phyloP scores from a whole-genome alignment of 1,140 invertebrate species.

The Trypoxylus dichotomus region DNA sequence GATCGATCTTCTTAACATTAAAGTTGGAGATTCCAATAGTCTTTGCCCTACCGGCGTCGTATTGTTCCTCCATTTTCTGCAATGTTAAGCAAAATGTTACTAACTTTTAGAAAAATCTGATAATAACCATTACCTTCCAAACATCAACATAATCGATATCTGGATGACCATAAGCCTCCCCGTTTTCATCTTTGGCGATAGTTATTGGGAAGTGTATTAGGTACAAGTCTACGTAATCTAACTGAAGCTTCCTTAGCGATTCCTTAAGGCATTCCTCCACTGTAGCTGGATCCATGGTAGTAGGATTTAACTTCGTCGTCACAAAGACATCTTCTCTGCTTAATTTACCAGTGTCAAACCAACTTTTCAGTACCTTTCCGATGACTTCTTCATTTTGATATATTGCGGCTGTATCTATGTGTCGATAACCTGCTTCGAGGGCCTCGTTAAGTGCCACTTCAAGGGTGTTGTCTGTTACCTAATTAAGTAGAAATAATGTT shows the following conservation, averaged over 20 bases:
- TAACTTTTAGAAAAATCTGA: not conserved
- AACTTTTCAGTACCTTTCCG: conserved; percentile 72
- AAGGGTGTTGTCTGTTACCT: conserved; percentile 59
- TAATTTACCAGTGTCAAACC: conserved; percentile 69
- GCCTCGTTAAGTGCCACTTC: conserved; percentile 67
- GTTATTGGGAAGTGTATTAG: conserved; percentile 65
- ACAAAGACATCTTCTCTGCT: conserved; percentile 76
- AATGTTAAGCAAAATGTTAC: conserved; percentile 54
- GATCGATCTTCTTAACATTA: conserved; percentile 69
- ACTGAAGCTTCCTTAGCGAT: conserved; percentile 51
- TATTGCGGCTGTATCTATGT: conserved; percentile 70
- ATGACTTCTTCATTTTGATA: conserved; percentile 81
- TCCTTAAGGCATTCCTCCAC: conserved; percentile 39
- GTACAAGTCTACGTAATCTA: conserved; percentile 73
- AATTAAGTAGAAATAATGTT: no score
- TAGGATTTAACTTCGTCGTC: conserved; percentile 70
- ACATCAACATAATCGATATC: conserved; percentile 67
- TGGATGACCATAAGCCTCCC: conserved; percentile 55
- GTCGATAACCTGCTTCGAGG: conserved; percentile 67
- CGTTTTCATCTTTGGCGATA: conserved; percentile 51
- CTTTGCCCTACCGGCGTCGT: conserved; percentile 69
- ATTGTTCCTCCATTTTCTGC: conserved; percentile 74
- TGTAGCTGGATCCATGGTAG: conserved; percentile 54
- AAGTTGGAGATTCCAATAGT: conserved; percentile 93
- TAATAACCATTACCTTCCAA: conserved; percentile 64